Evolutionary conservation across 2,797 vertebrate genomes (phyloP), one percentile per base, ranked within the genome.

Genomic region (Psittacula derbiana): DNA sequence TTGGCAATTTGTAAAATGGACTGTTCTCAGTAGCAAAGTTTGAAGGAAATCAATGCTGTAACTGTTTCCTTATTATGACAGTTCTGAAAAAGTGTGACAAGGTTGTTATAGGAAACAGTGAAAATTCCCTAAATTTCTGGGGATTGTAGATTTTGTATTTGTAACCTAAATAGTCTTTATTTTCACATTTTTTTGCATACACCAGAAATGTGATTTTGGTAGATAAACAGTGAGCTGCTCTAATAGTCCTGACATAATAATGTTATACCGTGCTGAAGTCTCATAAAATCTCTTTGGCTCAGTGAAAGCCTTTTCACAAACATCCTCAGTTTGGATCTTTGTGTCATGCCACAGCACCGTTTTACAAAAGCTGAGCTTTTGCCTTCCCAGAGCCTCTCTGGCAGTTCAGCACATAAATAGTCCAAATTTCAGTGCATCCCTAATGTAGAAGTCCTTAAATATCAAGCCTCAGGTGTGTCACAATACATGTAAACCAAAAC

Each of bases 1-100:
- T 60, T 92, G 95, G 88, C 84, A 92, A 73, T 88, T 81, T 80
- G 72, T 93, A 90, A 92, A 94, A 65, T 81, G 80, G 89, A 79
- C 92, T 79, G 49, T 84, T 93, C 69, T 91, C 87, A 90, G 53
- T 38, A 90, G 81, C 82, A 81, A 87, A 92, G 40, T 91, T 94
- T 89, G 91, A 94, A 91, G 85, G 78, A 88, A 70, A 75, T 79
- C 43, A 74, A 3, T 83, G 50, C 40, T 92, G 40, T 61, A 86
- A 65, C 89, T 92, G 75, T 80, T 95, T 95, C 87, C 88, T 88
- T 96, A 94, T 93, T 97, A 84, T 93, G 93, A 93, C 90, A 96
- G 89, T 80, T 96, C 82, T 94, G 91, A 70, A 65, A 90, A 95
- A 84, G 41, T 84, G 58, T 94, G 85, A 95, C 75, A 84, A 88